Conservation (phyloP, 2,888 invertebrate genomes). For the Drosophila meridionalis region DNA sequence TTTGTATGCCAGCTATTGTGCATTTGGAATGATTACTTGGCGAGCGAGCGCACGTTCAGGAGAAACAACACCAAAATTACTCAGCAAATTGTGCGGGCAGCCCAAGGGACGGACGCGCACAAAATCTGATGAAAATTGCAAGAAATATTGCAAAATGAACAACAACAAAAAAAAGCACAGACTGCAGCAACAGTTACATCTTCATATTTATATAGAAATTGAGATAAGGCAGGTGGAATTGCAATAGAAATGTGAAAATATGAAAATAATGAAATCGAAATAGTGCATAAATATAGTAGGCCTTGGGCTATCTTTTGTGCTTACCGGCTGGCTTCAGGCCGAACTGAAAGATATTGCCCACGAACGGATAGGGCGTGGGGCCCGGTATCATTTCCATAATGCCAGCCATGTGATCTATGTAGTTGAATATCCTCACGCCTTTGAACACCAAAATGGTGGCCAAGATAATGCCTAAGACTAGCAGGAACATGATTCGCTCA, state of each 20-base stretch:
- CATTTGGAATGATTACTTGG: conserved; percentile 67
- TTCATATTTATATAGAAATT: conserved; percentile 10
- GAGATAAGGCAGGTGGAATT: conserved; percentile 1
- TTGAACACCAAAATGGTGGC: conserved; percentile 75
- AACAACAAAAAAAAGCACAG: not conserved
- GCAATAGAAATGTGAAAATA: not conserved
- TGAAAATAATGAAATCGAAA: conserved; percentile 12
- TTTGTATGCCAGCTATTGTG: conserved; percentile 59
- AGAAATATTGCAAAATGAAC: conserved; percentile 39
- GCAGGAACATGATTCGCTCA: conserved; percentile 67
- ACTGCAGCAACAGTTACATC: not conserved
- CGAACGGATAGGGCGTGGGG: conserved; percentile 80
- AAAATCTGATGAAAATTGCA: conserved; percentile 49
- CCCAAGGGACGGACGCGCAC: conserved; percentile 39
- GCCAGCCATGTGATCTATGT: conserved; percentile 80
- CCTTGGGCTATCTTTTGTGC: conserved; percentile 29
- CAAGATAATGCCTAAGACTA: conserved; percentile 67
- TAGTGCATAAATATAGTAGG: conserved; percentile 75
- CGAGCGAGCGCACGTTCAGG: conserved; percentile 17
- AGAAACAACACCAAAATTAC: conserved; percentile 55
- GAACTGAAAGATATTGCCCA: conserved; percentile 82
- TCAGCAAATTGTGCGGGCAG: conserved; percentile 45
- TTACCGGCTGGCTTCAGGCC: conserved; percentile 79
- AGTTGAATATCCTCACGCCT: conserved; percentile 78
- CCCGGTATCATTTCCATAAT: conserved; percentile 83